Evolutionary conservation across 2,888 invertebrate genomes (phyloP).

Genomic region (Andrena chrysosceles): DNA sequence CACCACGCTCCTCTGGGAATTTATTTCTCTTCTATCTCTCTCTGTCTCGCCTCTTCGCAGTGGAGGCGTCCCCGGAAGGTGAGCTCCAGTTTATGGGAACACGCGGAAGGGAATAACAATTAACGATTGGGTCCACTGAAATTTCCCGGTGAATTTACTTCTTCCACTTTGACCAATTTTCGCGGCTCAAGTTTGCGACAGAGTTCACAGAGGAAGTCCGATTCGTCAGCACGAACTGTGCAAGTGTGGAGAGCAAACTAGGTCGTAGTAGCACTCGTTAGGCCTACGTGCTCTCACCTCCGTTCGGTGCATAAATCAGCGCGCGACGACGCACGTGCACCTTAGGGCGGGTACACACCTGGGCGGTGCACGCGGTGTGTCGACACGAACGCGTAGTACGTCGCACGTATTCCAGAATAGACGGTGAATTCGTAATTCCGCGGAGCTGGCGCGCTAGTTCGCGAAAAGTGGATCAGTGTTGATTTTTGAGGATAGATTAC

Average conservation of each 20-base stretch:
- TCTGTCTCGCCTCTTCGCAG: constrained; percentile 17
- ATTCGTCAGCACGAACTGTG: constrained; percentile 46
- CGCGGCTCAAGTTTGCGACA: neutral
- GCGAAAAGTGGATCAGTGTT: neutral
- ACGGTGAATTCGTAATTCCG: constrained; percentile 41
- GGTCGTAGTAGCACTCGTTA: constrained; percentile 74
- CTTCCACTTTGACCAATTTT: neutral
- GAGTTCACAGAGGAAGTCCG: constrained; percentile 43
- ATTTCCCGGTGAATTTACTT: neutral
- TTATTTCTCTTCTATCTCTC: constrained; percentile 52
- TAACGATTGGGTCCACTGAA: neutral
- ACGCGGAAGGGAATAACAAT: neutral
- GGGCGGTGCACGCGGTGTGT: constrained; percentile 39
- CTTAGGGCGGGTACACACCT: constrained; percentile 48
- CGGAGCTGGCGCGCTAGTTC: neutral
- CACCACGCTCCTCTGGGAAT: constrained; percentile 40
- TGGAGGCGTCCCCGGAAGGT: constrained; percentile 24
- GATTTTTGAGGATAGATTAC: neutral
- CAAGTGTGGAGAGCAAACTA: constrained; percentile 65
- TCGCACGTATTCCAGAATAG: constrained; percentile 16
- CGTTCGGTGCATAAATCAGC: constrained; percentile 46
- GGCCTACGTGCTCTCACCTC: constrained; percentile 65
- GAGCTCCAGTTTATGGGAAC: constrained; percentile 51
- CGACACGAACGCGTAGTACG: constrained; percentile 21
- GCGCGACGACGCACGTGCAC: constrained; percentile 32